Conservation (phyloP, 2,113 vertebrate genomes). For the Delphinus delphis region DNA sequence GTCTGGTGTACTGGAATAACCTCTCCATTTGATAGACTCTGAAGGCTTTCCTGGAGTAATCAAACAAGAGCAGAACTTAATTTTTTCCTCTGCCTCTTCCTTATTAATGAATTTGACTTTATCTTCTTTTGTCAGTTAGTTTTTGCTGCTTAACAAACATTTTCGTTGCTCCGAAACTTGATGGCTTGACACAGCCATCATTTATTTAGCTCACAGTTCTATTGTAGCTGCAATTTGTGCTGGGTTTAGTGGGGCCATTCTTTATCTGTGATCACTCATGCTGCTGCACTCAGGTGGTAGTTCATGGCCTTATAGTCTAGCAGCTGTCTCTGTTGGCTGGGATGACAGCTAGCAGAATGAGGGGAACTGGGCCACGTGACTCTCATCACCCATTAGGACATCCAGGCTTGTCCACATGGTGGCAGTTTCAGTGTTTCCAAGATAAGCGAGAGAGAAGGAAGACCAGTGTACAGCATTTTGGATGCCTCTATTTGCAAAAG, state of each 20-base stretch:
- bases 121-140: not conserved
- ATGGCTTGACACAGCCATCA: not conserved
- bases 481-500: not conserved
- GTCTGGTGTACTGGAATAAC: not conserved
- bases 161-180: not conserved
- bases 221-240: not conserved
- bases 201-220: not conserved
- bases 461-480: not conserved
- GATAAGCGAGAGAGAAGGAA: not conserved
- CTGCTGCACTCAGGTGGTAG: not conserved
- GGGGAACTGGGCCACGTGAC: not conserved
- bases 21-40: not conserved
- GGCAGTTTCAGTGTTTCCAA: not conserved
- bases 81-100: not conserved
- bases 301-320: not conserved
- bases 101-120: not conserved
- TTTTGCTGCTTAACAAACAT: not conserved
- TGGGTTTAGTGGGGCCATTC: not conserved
- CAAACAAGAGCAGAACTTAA: not conserved
- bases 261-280: not conserved
- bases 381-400: not conserved
- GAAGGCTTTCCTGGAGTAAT: not conserved
- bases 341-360: not conserved
- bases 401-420: not conserved
- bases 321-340: not conserved